Conservation (phyloP, 2,797 vertebrate species). For the Girardinus metallicus region DNA sequence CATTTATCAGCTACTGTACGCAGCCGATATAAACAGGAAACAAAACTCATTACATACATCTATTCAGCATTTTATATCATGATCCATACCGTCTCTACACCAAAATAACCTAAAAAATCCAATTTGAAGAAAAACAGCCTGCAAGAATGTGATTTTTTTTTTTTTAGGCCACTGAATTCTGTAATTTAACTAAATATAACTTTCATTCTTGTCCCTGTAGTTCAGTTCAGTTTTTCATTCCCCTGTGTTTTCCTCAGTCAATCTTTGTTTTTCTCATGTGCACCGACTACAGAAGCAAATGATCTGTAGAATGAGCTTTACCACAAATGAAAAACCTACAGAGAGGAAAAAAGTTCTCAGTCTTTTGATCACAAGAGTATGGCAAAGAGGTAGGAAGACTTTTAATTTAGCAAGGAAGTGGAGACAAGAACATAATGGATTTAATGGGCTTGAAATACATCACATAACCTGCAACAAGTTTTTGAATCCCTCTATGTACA, state of each 20-base stretch:
- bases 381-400: too few relatives aligned
- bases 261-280: neutral
- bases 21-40: neutral
- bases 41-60: neutral
- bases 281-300: neutral
- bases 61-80: neutral
- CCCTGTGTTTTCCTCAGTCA: neutral
- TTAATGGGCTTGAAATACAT: neutral
- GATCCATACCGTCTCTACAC: neutral
- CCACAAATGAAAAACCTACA: neutral
- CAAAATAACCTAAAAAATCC: neutral
- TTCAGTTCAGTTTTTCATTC: neutral
- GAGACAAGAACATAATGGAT: neutral
- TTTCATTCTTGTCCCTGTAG: neutral
- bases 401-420: neutral
- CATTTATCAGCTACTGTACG: neutral
- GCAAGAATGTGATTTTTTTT: neutral
- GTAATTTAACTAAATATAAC: neutral
- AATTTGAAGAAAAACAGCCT: neutral
- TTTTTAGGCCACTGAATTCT: neutral
- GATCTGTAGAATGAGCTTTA: neutral
- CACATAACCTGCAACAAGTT: neutral
- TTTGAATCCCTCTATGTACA: neutral
- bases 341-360: neutral
- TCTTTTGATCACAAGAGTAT: neutral